Conservation (phyloP, 1,140 invertebrate species). For the Laupala kohalensis region DNA sequence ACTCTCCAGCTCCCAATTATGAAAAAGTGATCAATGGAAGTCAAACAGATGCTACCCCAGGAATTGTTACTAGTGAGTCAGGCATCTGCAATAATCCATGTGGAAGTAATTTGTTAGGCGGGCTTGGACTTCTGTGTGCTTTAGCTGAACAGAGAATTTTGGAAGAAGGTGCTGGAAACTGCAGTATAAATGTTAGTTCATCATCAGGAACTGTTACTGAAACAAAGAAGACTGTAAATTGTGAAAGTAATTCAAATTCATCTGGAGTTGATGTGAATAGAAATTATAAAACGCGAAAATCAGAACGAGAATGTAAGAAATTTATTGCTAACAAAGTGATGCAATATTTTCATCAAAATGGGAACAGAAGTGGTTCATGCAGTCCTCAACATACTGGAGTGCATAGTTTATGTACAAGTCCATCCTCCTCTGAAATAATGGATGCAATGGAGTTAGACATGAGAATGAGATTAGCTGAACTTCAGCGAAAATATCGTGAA, state of each 20-base stretch:
- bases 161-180: constrained; percentile 41
- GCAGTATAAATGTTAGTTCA: constrained; percentile 9
- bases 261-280: constrained; percentile 18
- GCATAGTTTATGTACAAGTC: constrained; percentile 1
- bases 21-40: background rate
- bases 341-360: constrained; percentile 15
- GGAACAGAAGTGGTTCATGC: constrained; percentile 30
- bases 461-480: constrained; percentile 59
- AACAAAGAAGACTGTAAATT: background rate
- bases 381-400: constrained; percentile 4
- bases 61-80: background rate
- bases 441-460: constrained; percentile 66
- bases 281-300: constrained; percentile 31
- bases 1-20: background rate
- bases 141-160: constrained; percentile 71
- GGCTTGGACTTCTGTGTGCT: constrained; percentile 67
- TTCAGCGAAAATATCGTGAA: constrained; percentile 62
- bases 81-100: background rate
- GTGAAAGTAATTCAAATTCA: constrained; percentile 1
- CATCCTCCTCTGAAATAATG: constrained; percentile 34
- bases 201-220: background rate
- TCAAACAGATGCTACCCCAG: background rate
- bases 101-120: constrained; percentile 34
- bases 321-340: constrained; percentile 29
- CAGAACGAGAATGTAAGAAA: constrained; percentile 32